These are phyloP conservation scores for Nothobranchius furzeri DNA, from an alignment of 2,113 vertebrate species.

Conservation along the genomic window DNA sequence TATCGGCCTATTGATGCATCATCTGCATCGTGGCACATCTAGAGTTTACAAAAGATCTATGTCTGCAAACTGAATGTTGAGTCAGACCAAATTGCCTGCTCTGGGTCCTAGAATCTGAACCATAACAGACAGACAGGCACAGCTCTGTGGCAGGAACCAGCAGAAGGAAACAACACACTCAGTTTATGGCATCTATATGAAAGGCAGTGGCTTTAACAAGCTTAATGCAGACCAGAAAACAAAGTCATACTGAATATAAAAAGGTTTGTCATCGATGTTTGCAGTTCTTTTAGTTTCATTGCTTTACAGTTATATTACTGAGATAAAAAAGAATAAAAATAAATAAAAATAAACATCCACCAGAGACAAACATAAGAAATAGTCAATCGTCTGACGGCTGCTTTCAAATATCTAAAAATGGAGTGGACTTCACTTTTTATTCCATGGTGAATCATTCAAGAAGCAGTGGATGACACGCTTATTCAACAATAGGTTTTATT, in stretches of 20 bases:
- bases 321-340: background rate
- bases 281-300: too few relatives aligned
- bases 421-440: too few relatives aligned
- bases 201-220: background rate
- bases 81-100: slow-evolving; percentile 29
- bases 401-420: too few relatives aligned
- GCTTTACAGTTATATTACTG: background rate
- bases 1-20: slow-evolving; percentile 10
- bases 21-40: slow-evolving; percentile 10
- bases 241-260: background rate
- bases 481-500: too few relatives aligned
- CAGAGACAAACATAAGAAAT: too few relatives aligned
- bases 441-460: too few relatives aligned
- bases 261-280: background rate
- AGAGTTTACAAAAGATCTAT: slow-evolving; percentile 25
- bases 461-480: too few relatives aligned
- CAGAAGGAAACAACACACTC: slow-evolving; percentile 3
- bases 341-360: too few relatives aligned
- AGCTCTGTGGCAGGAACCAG: slow-evolving; percentile 15
- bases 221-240: background rate
- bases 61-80: slow-evolving; percentile 25
- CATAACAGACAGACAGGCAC: slow-evolving; percentile 15
- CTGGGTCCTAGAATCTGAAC: slow-evolving; percentile 20
- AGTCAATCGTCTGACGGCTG: too few relatives aligned
- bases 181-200: background rate